Base-by-base conservation (phyloP, 2,113 vertebrate species). In the Chloropsis hardwickii region DNA sequence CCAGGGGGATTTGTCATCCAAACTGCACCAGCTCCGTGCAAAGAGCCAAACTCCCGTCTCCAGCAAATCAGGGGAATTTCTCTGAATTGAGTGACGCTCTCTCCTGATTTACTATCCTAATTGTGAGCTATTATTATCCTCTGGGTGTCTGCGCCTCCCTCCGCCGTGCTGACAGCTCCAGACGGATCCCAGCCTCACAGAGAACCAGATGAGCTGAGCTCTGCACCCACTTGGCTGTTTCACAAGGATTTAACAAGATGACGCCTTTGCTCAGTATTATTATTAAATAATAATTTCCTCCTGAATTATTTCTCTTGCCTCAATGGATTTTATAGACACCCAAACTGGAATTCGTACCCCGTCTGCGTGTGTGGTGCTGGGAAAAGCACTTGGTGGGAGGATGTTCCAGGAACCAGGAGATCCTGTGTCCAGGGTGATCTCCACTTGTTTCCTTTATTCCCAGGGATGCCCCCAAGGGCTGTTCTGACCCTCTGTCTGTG, bases 191-290 rank as follows among this genome's bases (percentile, higher is more conserved):
- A 76, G 72, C 76, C n/a, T 58, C 18, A 6, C 31, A 2, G 69
- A 56, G 64, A 71, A 40, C 13, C 2, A 47, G 47, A 22, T 3
- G 17, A 82, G 91, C 71, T 33, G 57, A 79, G 76, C 53, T 11
- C 79, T 45, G 94, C 96, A 58, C 92, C 92, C 92, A 87, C 94
- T 88, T 82, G 81, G 51, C 95, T 90, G 8, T 12, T 74, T 8
- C 15, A 58, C 70, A 8, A 0, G 35, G 57, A 37, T 82, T 79
- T 51, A 45, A 87, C 48, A 25, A 62, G 65, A 69, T 33, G 17
- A 62, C 1, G 14, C 42, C 90, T 85, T 67, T 17, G 5, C 73
- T 29, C 24, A 1, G 6, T 47, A 13, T 40, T 45, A 20, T 3
- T 18, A 64, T 54, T 28, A 48, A 85, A 94, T 87, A 65, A 62